A percentile compares a stretch with the other conserved stretches of the same genome.
phyloP scores from a whole-genome alignment of 2,888 invertebrate species.

The Cheilosia impressa region DNA sequence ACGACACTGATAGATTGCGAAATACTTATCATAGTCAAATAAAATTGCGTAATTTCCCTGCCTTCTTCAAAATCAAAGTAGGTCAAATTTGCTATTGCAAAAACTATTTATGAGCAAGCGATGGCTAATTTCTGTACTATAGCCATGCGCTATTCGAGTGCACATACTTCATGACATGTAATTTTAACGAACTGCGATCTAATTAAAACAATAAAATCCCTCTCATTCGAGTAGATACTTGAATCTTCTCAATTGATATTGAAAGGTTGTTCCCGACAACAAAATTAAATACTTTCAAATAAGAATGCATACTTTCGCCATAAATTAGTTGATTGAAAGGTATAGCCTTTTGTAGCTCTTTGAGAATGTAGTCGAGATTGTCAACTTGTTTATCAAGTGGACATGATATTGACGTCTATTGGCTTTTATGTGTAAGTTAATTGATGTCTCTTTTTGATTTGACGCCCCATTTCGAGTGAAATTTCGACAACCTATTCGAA shows the following conservation, averaged over 20 bases:
- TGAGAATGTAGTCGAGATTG: background rate
- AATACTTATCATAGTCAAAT: background rate
- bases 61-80: slow-evolving; percentile 2
- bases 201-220: slow-evolving; percentile 43
- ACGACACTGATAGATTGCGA: background rate
- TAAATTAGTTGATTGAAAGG: too few relatives aligned
- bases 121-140: too few relatives aligned
- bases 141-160: too few relatives aligned
- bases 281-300: background rate
- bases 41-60: slow-evolving; percentile 1
- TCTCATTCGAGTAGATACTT: slow-evolving; percentile 4
- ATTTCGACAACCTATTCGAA: too few relatives aligned
- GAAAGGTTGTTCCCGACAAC: slow-evolving; percentile 5
- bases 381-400: background rate
- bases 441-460: too few relatives aligned
- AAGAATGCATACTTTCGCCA: background rate
- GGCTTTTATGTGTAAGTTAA: background rate
- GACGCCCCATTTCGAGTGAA: too few relatives aligned
- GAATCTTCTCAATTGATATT: slow-evolving; percentile 2
- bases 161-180: background rate
- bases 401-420: background rate
- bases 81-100: slow-evolving; percentile 20
- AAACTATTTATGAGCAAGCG: slow-evolving; percentile 1
- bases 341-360: background rate
- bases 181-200: slow-evolving; percentile 22